These are phyloP conservation scores for Pedionomus torquatus DNA, from an alignment of 2,113 vertebrate species.

Conservation along the genomic window DNA sequence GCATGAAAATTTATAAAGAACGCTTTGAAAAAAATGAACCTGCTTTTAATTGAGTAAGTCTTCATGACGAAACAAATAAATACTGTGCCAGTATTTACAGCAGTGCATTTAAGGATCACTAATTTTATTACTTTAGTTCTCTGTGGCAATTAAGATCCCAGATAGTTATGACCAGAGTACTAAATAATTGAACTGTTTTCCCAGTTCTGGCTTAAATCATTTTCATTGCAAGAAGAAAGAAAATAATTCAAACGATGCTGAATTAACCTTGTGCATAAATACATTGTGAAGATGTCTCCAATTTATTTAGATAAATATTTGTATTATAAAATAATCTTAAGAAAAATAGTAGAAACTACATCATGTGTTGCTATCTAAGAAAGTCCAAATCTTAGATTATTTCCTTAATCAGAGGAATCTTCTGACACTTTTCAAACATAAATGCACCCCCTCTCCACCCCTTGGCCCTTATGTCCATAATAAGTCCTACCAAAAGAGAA, in stretches of 20 bases:
- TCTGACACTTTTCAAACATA: background rate
- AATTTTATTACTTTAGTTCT: constrained; percentile 31
- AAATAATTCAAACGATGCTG: background rate
- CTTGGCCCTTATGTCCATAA: background rate
- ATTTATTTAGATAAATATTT: constrained; percentile 23
- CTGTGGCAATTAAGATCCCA: constrained; percentile 11
- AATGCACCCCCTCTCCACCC: accelerated
- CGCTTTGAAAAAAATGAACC: background rate
- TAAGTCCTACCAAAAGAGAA: background rate
- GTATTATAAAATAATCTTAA: background rate
- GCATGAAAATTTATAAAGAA: background rate
- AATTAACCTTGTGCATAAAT: background rate
- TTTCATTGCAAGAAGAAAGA: background rate
- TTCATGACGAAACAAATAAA: constrained; percentile 6
- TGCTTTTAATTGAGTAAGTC: constrained; percentile 12
- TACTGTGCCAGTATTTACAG: background rate
- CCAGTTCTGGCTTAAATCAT: background rate
- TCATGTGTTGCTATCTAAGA: background rate
- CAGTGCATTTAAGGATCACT: constrained; percentile 31
- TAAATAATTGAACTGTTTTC: constrained; percentile 37
- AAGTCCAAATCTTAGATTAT: background rate
- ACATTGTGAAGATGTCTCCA: background rate
- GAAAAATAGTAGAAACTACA: background rate
- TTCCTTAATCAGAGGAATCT: background rate
- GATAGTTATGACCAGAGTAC: background rate